Conservation (phyloP, 2,888 invertebrate genomes). For the Folsomia manolachei region DNA sequence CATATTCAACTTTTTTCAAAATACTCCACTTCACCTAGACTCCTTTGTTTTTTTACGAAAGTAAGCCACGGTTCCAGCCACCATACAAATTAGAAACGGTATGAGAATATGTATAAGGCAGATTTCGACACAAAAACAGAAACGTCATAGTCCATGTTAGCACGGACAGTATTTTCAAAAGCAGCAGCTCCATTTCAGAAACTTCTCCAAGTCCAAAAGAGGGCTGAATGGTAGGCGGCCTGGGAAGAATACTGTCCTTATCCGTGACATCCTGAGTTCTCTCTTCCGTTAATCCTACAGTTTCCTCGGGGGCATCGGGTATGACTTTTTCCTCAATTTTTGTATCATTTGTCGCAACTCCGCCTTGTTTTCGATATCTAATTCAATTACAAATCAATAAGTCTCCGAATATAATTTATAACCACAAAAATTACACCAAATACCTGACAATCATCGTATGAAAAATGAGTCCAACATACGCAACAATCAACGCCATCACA, state of each 20-base stretch:
- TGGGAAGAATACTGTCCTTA: not conserved
- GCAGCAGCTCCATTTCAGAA: not conserved
- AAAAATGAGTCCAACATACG: constrained; percentile 31
- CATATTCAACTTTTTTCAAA: not conserved
- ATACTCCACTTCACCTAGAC: not conserved
- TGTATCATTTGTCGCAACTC: not conserved
- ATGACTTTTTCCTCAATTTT: not conserved
- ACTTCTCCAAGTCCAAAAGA: not conserved
- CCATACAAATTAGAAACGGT: constrained; percentile 27
- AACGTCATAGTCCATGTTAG: constrained; percentile 37
- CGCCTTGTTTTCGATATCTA: not conserved
- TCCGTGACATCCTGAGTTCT: not conserved
- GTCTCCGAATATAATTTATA: not conserved
- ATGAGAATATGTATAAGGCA: constrained; percentile 43
- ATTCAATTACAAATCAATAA: not conserved
- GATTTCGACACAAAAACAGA: constrained; percentile 29
- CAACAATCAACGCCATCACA: constrained; percentile 38
- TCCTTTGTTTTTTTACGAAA: constrained; percentile 26
- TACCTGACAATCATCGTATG: constrained; percentile 23
- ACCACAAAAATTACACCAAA: not conserved
- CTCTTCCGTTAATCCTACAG: not conserved
- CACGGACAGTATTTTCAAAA: constrained; percentile 29
- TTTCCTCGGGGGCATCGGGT: not conserved
- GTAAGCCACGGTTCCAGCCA: constrained; percentile 36
- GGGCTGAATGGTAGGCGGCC: too few species aligned